Conservation (phyloP, 2,113 vertebrate genomes). For the Butorides virescens region DNA sequence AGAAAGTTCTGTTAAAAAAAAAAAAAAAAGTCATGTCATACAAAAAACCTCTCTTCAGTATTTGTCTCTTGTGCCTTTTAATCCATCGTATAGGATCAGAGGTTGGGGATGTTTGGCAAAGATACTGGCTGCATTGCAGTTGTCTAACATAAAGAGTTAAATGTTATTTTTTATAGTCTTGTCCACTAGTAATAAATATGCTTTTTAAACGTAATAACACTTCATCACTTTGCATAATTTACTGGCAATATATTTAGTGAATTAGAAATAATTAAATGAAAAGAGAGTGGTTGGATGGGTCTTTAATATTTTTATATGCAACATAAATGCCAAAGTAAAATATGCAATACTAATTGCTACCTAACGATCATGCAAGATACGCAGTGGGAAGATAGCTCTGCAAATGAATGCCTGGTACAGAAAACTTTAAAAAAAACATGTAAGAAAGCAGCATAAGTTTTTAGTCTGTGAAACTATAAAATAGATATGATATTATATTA, state of each 20-base stretch:
- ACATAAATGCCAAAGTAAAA: neutral
- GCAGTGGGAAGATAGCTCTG: neutral
- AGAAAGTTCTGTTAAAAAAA: neutral
- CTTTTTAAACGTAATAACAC: neutral
- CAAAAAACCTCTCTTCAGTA: neutral
- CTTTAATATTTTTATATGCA: slow-evolving; percentile 5
- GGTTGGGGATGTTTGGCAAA: neutral
- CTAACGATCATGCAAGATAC: neutral
- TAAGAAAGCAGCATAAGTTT: neutral
- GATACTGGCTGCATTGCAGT: neutral
- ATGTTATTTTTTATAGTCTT: neutral
- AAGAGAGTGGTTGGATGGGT: neutral
- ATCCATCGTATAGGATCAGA: neutral
- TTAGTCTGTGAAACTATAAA: neutral
- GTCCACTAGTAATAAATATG: neutral
- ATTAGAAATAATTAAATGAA: slow-evolving; percentile 9
- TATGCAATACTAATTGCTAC: neutral
- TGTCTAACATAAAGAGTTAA: neutral
- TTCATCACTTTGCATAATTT: neutral
- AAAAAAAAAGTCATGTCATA: neutral
- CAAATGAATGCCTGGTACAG: neutral
- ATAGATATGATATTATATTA: neutral
- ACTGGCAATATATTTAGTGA: neutral
- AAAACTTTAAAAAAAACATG: neutral
- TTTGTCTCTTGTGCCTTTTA: neutral